A percentile compares a stretch with the other conserved stretches of the same genome.
Conservation (phyloP, 2,113 vertebrate species). For the Platichthys stellatus region DNA sequence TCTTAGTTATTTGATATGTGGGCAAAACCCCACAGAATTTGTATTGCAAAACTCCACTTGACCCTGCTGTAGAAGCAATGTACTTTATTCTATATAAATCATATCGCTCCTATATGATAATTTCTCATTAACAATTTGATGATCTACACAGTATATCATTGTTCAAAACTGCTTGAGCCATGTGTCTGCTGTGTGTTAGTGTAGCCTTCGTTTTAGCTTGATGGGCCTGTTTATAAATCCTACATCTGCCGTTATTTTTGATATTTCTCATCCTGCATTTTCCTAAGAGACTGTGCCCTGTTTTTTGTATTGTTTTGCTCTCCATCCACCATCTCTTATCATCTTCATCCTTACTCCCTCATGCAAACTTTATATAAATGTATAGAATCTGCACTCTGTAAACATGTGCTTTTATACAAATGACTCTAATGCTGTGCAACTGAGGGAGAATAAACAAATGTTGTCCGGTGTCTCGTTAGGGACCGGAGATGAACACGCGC, state of each 20-base stretch:
- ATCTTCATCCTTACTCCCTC: conserved; percentile 3
- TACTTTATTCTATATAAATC: neutral
- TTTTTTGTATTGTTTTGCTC: neutral
- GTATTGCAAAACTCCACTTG: neutral
- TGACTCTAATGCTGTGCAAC: conserved; percentile 49
- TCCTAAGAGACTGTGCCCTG: neutral
- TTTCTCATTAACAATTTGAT: neutral
- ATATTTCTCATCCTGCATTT: conserved; percentile 1
- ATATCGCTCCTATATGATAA: neutral
- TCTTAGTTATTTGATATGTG: conserved; percentile 20
- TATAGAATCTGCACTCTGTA: conserved; percentile 1
- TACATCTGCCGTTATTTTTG: conserved; percentile 19
- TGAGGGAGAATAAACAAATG: neutral
- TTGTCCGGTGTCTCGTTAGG: neutral
- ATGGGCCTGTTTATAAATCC: conserved; percentile 15
- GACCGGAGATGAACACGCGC: neutral
- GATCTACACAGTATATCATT: conserved; percentile 12
- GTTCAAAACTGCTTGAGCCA: conserved; percentile 3
- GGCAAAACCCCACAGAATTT: neutral
- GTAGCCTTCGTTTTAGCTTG: neutral
- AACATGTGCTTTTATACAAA: conserved; percentile 25
- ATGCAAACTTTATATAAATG: conserved; percentile 6
- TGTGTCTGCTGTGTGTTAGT: conserved; percentile 15
- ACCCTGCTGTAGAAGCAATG: neutral
- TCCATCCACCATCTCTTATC: neutral